Conservation (phyloP, 2,797 vertebrate species). For the Mastacembelus armatus region DNA sequence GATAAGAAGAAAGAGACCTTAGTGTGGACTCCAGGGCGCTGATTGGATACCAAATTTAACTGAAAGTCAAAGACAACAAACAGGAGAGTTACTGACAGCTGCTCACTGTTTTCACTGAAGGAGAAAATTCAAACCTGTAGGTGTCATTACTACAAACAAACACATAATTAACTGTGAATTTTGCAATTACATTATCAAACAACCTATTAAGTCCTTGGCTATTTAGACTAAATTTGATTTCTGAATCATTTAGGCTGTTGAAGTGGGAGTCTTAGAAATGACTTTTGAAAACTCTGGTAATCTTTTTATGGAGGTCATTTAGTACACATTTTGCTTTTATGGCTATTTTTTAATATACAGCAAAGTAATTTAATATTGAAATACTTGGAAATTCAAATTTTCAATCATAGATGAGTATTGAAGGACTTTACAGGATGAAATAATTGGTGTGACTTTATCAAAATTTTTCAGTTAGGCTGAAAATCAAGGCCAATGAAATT, state of each 20-base stretch:
- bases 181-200: constrained; percentile 14
- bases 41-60: constrained; percentile 40
- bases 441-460: too few species aligned
- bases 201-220: constrained; percentile 8
- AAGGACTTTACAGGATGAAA: too few species aligned
- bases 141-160: constrained; percentile 18
- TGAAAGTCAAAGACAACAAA: constrained; percentile 28
- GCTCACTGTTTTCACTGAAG: not conserved
- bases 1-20: constrained; percentile 60
- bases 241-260: not conserved
- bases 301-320: not conserved
- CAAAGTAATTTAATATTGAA: too few species aligned
- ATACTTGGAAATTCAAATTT: too few species aligned
- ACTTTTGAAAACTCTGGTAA: too few species aligned
- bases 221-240: not conserved
- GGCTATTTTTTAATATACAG: too few species aligned
- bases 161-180: constrained; percentile 32
- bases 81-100: constrained; percentile 20
- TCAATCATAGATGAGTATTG: too few species aligned
- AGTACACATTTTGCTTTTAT: too few species aligned
- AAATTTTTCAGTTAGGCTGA: too few species aligned
- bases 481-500: too few species aligned
- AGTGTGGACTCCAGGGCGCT: constrained; percentile 40
- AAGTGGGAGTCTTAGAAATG: not conserved
- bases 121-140: constrained; percentile 2